Conservation (phyloP, 2,113 vertebrate genomes). For the Hippocampus guttulatus region DNA sequence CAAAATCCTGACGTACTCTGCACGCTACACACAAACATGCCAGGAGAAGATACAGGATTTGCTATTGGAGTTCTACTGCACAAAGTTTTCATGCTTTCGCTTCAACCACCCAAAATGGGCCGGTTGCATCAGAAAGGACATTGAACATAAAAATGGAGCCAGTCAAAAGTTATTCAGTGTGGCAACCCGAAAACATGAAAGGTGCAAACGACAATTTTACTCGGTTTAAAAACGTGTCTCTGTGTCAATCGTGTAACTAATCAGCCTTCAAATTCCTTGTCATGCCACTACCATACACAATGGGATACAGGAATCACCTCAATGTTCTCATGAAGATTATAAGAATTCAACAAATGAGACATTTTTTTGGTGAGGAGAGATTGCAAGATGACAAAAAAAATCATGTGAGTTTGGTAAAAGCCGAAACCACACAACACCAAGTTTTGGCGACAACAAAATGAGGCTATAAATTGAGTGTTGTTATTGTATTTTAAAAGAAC, state of each 20-base stretch:
- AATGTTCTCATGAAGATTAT: not conserved
- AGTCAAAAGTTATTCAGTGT: not conserved
- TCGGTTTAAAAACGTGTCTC: not conserved
- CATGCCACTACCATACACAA: not conserved
- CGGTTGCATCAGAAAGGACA: not conserved
- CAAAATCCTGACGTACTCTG: not conserved
- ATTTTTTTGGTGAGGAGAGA: not conserved
- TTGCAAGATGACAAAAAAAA: not conserved
- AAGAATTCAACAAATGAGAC: constrained; percentile 1
- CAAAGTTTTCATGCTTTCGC: not conserved
- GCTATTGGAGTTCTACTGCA: not conserved
- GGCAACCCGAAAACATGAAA: not conserved
- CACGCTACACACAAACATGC: not conserved
- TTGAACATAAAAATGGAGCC: not conserved
- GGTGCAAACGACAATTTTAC: not conserved
- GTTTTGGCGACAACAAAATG: not conserved
- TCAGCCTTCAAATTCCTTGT: not conserved
- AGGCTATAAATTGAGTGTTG: not conserved
- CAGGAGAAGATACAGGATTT: not conserved
- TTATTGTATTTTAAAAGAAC: not conserved
- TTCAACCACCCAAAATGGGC: not conserved
- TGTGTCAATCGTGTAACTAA: not conserved
- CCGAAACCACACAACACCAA: not conserved
- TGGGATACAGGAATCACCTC: not conserved
- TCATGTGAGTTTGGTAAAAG: not conserved